Evolutionary conservation across 2,797 vertebrate genomes (phyloP).

Genomic region (Dendrocincla fuliginosa): DNA sequence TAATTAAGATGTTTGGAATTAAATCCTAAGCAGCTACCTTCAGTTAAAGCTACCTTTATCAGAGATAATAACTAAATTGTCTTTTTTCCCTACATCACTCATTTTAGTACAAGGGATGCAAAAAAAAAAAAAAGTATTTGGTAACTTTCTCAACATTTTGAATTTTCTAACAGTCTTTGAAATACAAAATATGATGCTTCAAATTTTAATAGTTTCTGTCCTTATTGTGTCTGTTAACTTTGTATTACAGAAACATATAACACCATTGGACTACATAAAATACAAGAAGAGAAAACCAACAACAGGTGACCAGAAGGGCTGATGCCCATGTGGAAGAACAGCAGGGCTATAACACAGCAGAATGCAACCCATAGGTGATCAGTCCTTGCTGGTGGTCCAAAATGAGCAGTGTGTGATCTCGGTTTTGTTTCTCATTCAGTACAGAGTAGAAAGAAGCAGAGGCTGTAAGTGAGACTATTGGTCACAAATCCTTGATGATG

Average conservation of each 20-base stretch:
- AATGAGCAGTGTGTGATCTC: background rate
- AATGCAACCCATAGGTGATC: rapidly evolving
- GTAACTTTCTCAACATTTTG: background rate
- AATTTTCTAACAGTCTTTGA: background rate
- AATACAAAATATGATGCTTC: background rate
- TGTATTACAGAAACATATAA: background rate
- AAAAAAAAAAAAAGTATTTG: background rate
- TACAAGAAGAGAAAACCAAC: background rate
- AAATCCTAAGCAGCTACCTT: background rate
- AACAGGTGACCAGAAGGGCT: background rate
- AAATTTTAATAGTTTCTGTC: background rate
- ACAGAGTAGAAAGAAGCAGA: background rate
- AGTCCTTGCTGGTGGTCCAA: background rate
- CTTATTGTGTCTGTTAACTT: background rate
- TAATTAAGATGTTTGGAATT: background rate
- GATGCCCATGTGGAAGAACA: background rate
- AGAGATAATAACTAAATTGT: background rate
- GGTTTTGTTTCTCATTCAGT: background rate
- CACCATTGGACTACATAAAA: background rate
- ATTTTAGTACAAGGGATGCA: background rate
- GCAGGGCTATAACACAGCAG: background rate
- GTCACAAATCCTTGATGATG: background rate
- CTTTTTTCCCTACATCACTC: background rate
- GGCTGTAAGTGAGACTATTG: background rate
- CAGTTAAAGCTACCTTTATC: background rate